Evolutionary conservation across 2,888 invertebrate species (phyloP).

Genomic region (Dryococelus australis): DNA sequence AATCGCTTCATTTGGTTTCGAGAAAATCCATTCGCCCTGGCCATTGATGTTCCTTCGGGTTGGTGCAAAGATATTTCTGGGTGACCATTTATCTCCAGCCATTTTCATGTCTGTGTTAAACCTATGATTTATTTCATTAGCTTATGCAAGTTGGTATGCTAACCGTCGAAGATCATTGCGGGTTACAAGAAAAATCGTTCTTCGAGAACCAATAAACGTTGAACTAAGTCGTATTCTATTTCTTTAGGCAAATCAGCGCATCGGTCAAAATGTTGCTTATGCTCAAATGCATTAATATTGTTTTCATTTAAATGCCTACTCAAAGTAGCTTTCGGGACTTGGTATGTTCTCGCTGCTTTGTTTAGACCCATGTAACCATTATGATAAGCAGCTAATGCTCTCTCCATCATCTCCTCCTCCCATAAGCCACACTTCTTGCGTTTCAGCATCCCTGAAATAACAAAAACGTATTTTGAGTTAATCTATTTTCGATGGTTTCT

Average conservation of each 20-base stretch:
- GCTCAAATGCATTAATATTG: not conserved
- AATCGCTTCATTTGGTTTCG: not conserved
- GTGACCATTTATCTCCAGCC: slow-evolving; percentile 8
- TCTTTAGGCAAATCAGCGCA: not conserved
- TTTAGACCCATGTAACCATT: not conserved
- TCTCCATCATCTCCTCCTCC: not conserved
- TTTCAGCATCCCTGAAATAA: too few species aligned
- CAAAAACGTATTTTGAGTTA: too few species aligned
- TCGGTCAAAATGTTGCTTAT: not conserved
- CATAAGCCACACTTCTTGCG: too few species aligned
- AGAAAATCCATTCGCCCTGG: not conserved
- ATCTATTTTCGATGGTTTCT: too few species aligned
- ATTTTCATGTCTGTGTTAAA: not conserved
- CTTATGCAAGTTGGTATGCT: not conserved
- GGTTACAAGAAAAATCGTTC: not conserved
- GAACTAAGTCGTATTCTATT: not conserved
- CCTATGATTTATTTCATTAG: not conserved
- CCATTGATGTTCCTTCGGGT: slow-evolving; percentile 18
- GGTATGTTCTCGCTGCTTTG: not conserved
- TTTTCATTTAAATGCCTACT: not conserved
- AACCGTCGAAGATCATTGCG: not conserved
- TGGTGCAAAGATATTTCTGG: not conserved
- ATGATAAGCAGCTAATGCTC: not conserved
- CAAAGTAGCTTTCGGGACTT: not conserved
- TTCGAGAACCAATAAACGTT: not conserved